Evolutionary conservation across 64 coral and sea anemone genomes (phyloP).

Genomic region (Catalaphyllia jardinei): DNA sequence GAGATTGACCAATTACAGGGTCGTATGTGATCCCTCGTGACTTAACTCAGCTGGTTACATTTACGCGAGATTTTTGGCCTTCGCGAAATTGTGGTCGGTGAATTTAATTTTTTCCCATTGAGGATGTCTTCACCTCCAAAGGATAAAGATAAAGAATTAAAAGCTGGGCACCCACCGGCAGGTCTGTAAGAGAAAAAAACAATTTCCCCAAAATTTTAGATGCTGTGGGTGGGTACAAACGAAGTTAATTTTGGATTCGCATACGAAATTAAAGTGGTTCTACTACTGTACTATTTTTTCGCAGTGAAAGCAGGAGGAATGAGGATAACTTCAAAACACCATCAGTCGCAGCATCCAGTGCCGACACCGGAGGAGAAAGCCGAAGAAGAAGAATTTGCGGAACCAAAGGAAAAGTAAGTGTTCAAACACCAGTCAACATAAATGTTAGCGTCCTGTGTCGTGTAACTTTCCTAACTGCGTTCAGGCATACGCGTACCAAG

Average conservation of each 20-base stretch:
- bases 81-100: not conserved
- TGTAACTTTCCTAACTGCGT: too few species aligned
- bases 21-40: not conserved
- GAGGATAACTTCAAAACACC: slow-evolving; percentile 91
- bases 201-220: not conserved
- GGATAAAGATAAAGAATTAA: slow-evolving; percentile 77
- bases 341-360: slow-evolving; percentile 60
- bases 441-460: too few species aligned
- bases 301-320: slow-evolving; percentile 96
- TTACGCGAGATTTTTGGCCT: not conserved
- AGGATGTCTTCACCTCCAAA: slow-evolving; percentile 78
- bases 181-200: slow-evolving; percentile 35
- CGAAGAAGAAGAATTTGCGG: slow-evolving; percentile 97
- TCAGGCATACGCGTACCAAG: not conserved
- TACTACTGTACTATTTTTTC: not conserved
- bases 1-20: not conserved
- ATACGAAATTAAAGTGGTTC: not conserved
- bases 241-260: not conserved
- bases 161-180: slow-evolving; percentile 90
- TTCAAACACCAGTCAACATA: too few species aligned
- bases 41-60: slow-evolving; percentile 35
- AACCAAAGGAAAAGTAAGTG: slow-evolving; percentile 70
- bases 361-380: slow-evolving; percentile 93
- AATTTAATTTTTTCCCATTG: not conserved
- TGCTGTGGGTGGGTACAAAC: not conserved